Evolutionary conservation across 2,113 vertebrate genomes (phyloP), one percentile per base, ranked within the genome.

Genomic region (Scomber japonicus): DNA sequence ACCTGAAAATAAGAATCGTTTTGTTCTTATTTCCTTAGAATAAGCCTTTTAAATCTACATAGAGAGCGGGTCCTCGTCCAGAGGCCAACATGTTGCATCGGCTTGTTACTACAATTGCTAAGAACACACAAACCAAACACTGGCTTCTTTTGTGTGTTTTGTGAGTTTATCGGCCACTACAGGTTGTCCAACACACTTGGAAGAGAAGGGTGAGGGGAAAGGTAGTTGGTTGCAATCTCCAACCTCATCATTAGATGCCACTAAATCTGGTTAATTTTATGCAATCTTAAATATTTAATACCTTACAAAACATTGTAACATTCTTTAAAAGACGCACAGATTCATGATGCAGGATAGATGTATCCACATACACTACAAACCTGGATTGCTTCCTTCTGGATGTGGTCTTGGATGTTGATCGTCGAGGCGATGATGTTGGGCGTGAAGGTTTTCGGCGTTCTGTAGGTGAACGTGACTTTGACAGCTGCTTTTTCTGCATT

Each of bases 321-420:
- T 21, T 21, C 21, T 21, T 21, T 21, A 8, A 27, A 12, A 17
- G 35, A 55, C 15, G 9, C 2, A 69, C 1, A 70, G 16, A 65
- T 71, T 56, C 7, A 15, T 21, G 45, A 54, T 27, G 45, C 5
- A n/a, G 11, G 35, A 24, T 7, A 2, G 5, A 3, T 30, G 12
- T 11, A 68, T n/a, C 27, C 3, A 65, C 3, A 73, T 17, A 59
- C 50, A 64, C 1, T 24, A 86, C 91, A 63, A 60, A 94, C 92
- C 92, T 92, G 16, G 91, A 94, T 17, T 54, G 75, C 85, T 92
- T 94, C 74, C 67, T 92, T 57, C 73, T 86, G 44, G 89, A 86
- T 64, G 31, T 11, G 48, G 92, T 84, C 81, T 94, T 95, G 3
- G 94, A 93, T 27, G 77, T 72, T 11, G 92, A 92, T 51, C 87